These are phyloP conservation scores for Gallinago paraguaiae DNA, from an alignment of 2,113 vertebrate species.

Conservation along the genomic window DNA sequence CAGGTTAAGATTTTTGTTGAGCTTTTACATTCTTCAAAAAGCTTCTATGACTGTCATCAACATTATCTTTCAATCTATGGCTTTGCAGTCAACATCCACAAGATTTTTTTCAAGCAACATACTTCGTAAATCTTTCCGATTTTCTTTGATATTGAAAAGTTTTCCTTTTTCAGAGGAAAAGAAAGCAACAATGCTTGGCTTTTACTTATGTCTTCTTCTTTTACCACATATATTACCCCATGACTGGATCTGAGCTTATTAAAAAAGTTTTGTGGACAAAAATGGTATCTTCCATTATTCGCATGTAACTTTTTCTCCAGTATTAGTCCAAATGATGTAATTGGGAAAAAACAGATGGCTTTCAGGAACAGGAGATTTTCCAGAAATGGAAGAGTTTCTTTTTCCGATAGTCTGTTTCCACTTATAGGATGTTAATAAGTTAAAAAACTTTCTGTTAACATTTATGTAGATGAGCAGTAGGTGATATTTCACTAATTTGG, in stretches of 20 bases:
- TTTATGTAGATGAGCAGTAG: neutral
- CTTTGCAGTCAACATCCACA: neutral
- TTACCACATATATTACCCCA: neutral
- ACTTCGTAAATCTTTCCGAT: neutral
- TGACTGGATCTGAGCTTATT: neutral
- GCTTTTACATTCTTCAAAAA: neutral
- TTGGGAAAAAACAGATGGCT: accelerated
- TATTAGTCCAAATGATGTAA: neutral
- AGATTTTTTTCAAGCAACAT: neutral
- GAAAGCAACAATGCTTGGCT: neutral
- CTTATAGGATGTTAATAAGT: neutral
- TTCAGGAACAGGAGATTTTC: neutral
- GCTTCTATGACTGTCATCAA: neutral
- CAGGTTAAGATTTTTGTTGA: neutral
- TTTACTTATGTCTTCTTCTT: neutral
- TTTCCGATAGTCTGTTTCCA: neutral
- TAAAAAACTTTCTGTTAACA: neutral
- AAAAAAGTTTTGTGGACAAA: neutral
- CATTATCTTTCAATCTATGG: neutral
- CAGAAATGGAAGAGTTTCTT: neutral
- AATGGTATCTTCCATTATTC: neutral
- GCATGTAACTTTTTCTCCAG: neutral
- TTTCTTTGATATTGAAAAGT: neutral
- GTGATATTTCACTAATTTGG: neutral
- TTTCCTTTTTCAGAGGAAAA: neutral